Conservation (phyloP, 2,113 vertebrate species). For the Saccopteryx leptura region DNA sequence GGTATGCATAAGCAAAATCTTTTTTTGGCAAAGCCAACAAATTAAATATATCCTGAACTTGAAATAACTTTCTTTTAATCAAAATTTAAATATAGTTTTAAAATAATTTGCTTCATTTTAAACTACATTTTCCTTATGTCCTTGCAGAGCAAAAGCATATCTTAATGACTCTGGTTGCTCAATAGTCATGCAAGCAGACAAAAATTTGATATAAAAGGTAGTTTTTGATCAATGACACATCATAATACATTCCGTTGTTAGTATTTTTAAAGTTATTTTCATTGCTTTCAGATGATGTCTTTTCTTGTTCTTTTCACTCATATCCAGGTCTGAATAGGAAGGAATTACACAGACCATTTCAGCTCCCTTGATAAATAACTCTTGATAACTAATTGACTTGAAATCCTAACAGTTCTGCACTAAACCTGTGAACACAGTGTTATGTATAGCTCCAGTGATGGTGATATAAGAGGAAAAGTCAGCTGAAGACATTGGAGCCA, state of each 20-base stretch:
- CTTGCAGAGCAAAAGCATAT: conserved; percentile 8
- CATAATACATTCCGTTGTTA: neutral
- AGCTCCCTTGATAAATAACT: neutral
- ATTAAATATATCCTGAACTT: neutral
- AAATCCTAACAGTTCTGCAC: neutral
- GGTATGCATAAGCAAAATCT: neutral
- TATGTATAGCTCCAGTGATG: neutral
- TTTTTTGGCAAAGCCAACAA: neutral
- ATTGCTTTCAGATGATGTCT: neutral
- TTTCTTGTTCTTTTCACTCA: neutral
- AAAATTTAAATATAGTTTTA: neutral
- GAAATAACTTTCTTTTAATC: neutral
- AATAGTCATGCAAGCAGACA: neutral
- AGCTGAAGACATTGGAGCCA: neutral
- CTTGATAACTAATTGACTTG: neutral
- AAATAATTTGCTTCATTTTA: neutral
- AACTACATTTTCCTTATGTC: neutral
- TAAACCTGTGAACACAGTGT: neutral
- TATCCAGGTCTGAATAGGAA: neutral
- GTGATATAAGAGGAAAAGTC: neutral
- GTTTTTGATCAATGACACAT: neutral
- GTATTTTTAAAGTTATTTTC: neutral
- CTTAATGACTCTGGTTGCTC: neutral
- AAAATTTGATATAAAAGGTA: neutral
- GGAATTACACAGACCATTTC: neutral